Percentiles rank a stretch among this genome's conserved stretches.
Conservation (phyloP, 2,888 invertebrate genomes). For the Anagyrus pseudococci region DNA sequence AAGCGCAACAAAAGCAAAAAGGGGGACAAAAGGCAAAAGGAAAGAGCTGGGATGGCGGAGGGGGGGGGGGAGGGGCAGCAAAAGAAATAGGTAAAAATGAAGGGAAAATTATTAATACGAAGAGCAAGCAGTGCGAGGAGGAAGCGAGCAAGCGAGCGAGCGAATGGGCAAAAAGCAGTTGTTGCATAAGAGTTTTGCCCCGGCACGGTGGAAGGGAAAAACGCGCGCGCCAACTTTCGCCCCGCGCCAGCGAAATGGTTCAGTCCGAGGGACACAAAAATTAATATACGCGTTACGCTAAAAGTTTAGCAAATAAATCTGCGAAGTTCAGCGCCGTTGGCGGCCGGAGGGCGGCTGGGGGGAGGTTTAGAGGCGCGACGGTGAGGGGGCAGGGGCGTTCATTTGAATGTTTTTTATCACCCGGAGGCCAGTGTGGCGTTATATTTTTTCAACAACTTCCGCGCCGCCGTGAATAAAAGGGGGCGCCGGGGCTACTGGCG, state of each 20-base stretch:
- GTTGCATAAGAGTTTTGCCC: conserved; percentile 34
- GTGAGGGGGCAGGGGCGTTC: conserved; percentile 24
- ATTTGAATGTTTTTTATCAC: conserved; percentile 41
- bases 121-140: conserved; percentile 5
- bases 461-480: neutral
- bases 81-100: conserved; percentile 29
- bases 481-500: neutral
- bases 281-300: conserved; percentile 38
- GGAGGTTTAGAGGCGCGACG: too few species aligned
- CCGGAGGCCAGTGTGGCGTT: conserved; percentile 16
- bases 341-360: too few species aligned
- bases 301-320: conserved; percentile 41
- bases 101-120: conserved; percentile 27
- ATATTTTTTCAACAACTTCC: conserved; percentile 25
- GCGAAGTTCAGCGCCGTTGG: conserved; percentile 30
- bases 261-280: conserved; percentile 25
- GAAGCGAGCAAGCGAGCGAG: conserved; percentile 3
- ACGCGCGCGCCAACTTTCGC: conserved; percentile 23
- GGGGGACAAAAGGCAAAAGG: too few species aligned
- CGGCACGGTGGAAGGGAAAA: conserved; percentile 5
- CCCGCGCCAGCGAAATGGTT: conserved; percentile 14
- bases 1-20: too few species aligned
- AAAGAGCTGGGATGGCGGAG: too few species aligned
- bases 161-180: too few species aligned
- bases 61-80: too few species aligned